phyloP scores from a whole-genome alignment of 2,797 vertebrate genomes.

The Diceros bicornis region DNA sequence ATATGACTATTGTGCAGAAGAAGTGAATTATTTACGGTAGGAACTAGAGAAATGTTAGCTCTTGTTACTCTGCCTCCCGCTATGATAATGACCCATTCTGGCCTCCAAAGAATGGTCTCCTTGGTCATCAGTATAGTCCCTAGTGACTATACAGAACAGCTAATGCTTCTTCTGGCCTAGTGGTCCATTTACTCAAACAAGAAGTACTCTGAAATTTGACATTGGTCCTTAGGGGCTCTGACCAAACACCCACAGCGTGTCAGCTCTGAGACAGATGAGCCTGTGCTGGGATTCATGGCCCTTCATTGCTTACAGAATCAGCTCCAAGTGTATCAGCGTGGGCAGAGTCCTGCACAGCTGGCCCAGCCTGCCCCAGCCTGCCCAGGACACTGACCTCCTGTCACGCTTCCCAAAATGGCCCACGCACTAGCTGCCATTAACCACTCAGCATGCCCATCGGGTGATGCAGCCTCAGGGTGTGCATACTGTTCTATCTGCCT shows the following conservation, averaged over 20 bases:
- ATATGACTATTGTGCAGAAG: neutral
- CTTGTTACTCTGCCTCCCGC: neutral
- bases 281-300: neutral
- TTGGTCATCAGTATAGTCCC: neutral
- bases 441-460: rapidly evolving
- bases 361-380: neutral
- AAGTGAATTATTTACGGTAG: neutral
- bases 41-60: neutral
- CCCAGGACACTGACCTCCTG: neutral
- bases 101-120: neutral
- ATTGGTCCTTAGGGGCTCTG: neutral
- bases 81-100: neutral
- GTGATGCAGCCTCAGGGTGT: neutral
- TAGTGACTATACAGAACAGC: neutral
- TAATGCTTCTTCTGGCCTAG: neutral
- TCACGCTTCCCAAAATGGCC: neutral
- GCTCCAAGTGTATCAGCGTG: neutral
- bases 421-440: rapidly evolving
- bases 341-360: neutral
- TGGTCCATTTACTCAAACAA: neutral
- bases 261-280: neutral
- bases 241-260: neutral
- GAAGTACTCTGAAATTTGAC: neutral
- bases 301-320: neutral
- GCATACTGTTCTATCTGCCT: neutral